A percentile compares a stretch with the other conserved stretches of the same genome.
Conservation (phyloP, 2,113 vertebrate species). For the Barbus barbus region DNA sequence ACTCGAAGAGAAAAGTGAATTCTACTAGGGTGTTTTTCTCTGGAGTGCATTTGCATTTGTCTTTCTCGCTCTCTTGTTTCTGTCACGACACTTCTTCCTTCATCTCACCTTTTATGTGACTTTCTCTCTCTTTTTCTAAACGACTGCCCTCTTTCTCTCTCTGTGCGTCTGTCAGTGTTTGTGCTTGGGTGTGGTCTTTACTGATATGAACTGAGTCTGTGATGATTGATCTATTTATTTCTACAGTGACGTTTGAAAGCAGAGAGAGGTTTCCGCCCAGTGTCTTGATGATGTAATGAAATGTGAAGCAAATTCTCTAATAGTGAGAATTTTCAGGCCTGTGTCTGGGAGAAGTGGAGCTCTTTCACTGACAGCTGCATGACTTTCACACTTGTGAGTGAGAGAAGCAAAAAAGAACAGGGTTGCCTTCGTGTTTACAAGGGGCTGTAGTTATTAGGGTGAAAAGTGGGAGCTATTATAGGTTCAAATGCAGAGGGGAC, state of each 20-base stretch:
- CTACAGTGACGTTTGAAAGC: not conserved
- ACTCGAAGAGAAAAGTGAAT: not conserved
- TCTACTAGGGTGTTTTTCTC: not conserved
- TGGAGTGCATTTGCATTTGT: not conserved
- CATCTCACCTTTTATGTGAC: not conserved
- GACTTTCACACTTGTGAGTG: not conserved
- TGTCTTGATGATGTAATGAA: not conserved
- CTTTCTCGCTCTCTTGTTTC: conserved; percentile 1
- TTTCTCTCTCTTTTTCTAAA: not conserved
- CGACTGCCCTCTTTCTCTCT: not conserved
- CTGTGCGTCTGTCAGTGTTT: not conserved
- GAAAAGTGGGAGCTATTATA: not conserved
- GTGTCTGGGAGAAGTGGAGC: not conserved
- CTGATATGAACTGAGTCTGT: not conserved
- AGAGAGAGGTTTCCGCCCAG: not conserved
- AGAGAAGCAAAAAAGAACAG: not conserved
- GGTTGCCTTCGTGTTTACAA: not conserved
- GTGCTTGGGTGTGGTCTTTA: conserved; percentile 18
- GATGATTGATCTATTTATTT: not conserved
- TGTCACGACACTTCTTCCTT: not conserved
- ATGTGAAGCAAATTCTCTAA: not conserved
- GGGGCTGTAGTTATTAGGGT: not conserved
- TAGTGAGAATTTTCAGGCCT: not conserved
- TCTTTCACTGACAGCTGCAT: not conserved
- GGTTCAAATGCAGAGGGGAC: not conserved